Evolutionary conservation across 1,140 invertebrate species (phyloP).

Genomic region (Coelopa frigida): DNA sequence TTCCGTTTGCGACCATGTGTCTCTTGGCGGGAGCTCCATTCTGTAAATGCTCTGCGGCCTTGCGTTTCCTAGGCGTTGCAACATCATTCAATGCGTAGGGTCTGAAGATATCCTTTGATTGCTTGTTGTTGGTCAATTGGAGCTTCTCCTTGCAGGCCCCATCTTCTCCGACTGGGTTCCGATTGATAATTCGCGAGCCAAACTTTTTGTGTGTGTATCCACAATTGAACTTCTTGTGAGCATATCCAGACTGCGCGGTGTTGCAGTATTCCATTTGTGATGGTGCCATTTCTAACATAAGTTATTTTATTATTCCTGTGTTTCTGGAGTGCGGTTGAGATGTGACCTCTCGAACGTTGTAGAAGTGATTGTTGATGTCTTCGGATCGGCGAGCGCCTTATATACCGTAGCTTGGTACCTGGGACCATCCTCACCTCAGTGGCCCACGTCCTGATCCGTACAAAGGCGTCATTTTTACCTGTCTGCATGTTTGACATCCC

Average conservation of each 20-base stretch:
- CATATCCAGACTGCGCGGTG: constrained; percentile 7
- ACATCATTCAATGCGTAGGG: constrained; percentile 5
- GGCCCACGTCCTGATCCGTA: neutral
- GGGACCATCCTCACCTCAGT: too few species aligned
- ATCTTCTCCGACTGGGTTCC: neutral
- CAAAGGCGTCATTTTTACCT: neutral
- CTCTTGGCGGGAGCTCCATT: too few species aligned
- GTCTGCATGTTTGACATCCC: too few species aligned
- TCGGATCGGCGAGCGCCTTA: neutral
- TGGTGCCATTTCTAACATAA: neutral
- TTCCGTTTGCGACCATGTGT: too few species aligned
- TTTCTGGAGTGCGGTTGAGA: neutral
- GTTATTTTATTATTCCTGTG: neutral
- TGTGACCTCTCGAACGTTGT: neutral
- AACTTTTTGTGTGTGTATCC: constrained; percentile 10
- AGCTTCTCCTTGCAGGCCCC: neutral
- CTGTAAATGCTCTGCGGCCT: too few species aligned
- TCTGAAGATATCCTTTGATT: neutral
- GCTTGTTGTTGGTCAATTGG: neutral
- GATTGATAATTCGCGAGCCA: neutral
- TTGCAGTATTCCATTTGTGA: constrained; percentile 5
- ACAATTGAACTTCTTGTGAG: constrained; percentile 10
- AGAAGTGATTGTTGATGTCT: neutral
- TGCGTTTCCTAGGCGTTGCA: constrained; percentile 4
- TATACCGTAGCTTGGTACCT: too few species aligned